Conservation (phyloP, 2,113 vertebrate genomes). For the Hepsetus odoe region DNA sequence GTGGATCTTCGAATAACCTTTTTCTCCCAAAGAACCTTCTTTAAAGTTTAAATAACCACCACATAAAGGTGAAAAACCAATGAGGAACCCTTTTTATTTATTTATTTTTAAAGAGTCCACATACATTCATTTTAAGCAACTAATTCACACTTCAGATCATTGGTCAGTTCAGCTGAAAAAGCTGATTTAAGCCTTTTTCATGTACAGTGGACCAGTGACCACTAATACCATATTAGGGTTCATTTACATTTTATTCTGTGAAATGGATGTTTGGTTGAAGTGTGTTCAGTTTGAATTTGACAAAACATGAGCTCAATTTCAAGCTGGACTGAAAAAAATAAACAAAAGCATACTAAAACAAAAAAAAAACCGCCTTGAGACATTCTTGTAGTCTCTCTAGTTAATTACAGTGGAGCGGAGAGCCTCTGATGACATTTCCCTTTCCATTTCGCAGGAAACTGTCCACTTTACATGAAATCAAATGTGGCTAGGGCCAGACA, state of each 20-base stretch:
- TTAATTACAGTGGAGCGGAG: constrained; percentile 15
- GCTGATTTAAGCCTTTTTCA: no score
- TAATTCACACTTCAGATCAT: neutral
- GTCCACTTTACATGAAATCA: constrained; percentile 35
- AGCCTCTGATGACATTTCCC: constrained; percentile 25
- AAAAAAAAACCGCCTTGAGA: neutral
- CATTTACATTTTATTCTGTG: neutral
- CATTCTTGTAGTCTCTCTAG: neutral
- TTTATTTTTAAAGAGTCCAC: no score
- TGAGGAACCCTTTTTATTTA: no score
- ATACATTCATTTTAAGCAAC: no score
- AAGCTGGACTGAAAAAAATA: neutral
- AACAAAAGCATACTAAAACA: neutral
- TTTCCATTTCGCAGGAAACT: constrained; percentile 6
- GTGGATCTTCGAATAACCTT: no score
- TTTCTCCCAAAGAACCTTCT: no score
- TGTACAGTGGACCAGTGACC: no score
- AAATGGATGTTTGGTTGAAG: neutral
- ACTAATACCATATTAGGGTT: neutral
- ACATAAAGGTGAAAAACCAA: no score
- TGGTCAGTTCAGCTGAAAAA: neutral
- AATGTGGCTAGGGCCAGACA: constrained; percentile 17
- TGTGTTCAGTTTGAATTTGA: neutral
- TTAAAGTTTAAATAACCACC: no score
- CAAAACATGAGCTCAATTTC: neutral